Percentiles rank a stretch among this genome's conserved stretches.
Conservation (phyloP, 2,888 invertebrate species). For the Xestia xanthographa region DNA sequence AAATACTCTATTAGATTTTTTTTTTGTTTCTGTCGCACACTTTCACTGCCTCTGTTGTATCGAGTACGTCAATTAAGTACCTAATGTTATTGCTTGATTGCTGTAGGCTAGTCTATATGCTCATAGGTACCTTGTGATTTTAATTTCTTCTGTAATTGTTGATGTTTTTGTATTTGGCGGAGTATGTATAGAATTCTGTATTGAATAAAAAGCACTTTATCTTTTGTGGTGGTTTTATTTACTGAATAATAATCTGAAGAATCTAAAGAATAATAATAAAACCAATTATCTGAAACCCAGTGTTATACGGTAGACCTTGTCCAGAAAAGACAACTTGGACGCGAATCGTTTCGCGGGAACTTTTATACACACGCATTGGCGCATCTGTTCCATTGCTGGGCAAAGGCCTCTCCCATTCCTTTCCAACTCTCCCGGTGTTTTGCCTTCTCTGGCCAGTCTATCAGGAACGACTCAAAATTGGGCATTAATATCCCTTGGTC, state of each 20-base stretch:
- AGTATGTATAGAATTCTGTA: slow-evolving; percentile 88
- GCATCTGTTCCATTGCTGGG: no score
- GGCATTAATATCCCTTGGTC: no score
- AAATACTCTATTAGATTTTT: slow-evolving; percentile 76
- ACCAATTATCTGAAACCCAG: not conserved
- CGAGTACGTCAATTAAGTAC: slow-evolving; percentile 72
- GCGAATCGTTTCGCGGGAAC: no score
- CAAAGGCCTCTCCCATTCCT: no score
- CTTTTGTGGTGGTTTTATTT: slow-evolving; percentile 77
- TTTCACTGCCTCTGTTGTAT: slow-evolving; percentile 78
- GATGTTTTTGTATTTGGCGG: slow-evolving; percentile 86
- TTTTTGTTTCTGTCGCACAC: slow-evolving; percentile 64
- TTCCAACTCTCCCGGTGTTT: no score
- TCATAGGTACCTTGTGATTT: slow-evolving; percentile 75
- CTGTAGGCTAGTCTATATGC: slow-evolving; percentile 69
- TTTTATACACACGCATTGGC: no score
- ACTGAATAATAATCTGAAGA: no score
- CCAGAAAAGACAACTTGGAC: no score
- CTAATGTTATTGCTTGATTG: slow-evolving; percentile 69
- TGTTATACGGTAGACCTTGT: no score
- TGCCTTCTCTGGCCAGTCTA: no score
- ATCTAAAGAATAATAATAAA: no score
- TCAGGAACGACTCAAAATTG: no score
- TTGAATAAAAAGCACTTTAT: slow-evolving; percentile 88
- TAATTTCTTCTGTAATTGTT: slow-evolving; percentile 83